A percentile compares a stretch with the other conserved stretches of the same genome.
phyloP scores from a whole-genome alignment of 2,888 invertebrate species.

The Cotesia congregata region DNA sequence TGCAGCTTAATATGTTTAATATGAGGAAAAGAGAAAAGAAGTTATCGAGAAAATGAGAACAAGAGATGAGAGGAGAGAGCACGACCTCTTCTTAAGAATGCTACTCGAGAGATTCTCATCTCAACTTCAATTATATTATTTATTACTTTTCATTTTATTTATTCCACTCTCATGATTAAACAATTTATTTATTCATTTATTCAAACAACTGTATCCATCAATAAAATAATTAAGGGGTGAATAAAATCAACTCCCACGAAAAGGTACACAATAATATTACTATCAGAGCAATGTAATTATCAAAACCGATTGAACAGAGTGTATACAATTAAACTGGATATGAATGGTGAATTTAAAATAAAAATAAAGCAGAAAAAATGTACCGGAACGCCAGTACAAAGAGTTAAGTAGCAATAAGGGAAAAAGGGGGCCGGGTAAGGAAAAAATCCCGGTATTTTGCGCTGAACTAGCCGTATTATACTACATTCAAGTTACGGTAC shows the following conservation, averaged over 20 bases:
- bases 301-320: background rate
- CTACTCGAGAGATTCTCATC: conserved; percentile 45
- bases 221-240: background rate
- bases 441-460: conserved; percentile 28
- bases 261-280: no score
- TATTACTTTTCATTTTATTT: conserved; percentile 19
- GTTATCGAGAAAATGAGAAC: conserved; percentile 30
- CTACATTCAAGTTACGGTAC: conserved; percentile 1
- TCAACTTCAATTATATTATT: conserved; percentile 39
- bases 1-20: background rate
- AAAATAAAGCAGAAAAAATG: background rate
- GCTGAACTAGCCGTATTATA: conserved; percentile 11
- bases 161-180: conserved; percentile 8
- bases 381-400: conserved; percentile 24
- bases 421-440: background rate
- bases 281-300: background rate
- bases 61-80: conserved; percentile 27
- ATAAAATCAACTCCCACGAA: no score
- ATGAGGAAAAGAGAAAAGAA: conserved; percentile 27
- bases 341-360: background rate
- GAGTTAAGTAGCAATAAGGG: background rate
- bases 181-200: conserved; percentile 25
- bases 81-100: conserved; percentile 48
- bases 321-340: background rate
- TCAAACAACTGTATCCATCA: background rate